These are phyloP conservation scores for Halocynthia roretzi DNA, from an alignment of 23 tunicate genomes.

Conservation along the genomic window DNA sequence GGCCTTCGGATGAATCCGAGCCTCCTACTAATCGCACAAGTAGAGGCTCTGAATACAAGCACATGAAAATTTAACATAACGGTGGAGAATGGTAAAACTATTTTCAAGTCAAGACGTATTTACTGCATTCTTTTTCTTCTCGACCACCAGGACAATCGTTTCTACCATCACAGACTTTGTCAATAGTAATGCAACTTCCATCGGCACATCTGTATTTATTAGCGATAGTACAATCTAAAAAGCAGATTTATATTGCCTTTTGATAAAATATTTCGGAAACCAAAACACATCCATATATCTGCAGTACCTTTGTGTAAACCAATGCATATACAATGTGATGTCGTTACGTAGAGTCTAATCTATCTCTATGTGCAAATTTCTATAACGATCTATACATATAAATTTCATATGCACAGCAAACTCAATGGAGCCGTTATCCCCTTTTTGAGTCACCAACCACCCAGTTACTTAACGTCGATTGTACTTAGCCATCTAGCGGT, in stretches of 20 bases:
- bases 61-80: neutral
- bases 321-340: no score
- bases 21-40: slow-evolving; percentile 12
- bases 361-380: neutral
- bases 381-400: neutral
- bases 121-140: slow-evolving; percentile 72
- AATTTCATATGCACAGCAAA: neutral
- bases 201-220: slow-evolving; percentile 29
- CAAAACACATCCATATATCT: no score
- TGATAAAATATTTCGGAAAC: no score
- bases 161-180: slow-evolving; percentile 42
- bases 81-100: neutral
- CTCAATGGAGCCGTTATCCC: no score
- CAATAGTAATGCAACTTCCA: slow-evolving; percentile 26
- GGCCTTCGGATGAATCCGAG: slow-evolving; percentile 11
- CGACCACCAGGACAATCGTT: slow-evolving; percentile 51
- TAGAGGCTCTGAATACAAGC: slow-evolving; percentile 4
- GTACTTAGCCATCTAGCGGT: no score
- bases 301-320: no score
- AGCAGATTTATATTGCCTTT: no score
- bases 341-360: neutral
- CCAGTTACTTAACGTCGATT: no score
- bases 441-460: no score
- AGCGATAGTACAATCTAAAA: slow-evolving; percentile 8
- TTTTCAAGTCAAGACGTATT: neutral